Evolutionary conservation across 2,797 vertebrate species (phyloP).

Genomic region (Danio kyathit): DNA sequence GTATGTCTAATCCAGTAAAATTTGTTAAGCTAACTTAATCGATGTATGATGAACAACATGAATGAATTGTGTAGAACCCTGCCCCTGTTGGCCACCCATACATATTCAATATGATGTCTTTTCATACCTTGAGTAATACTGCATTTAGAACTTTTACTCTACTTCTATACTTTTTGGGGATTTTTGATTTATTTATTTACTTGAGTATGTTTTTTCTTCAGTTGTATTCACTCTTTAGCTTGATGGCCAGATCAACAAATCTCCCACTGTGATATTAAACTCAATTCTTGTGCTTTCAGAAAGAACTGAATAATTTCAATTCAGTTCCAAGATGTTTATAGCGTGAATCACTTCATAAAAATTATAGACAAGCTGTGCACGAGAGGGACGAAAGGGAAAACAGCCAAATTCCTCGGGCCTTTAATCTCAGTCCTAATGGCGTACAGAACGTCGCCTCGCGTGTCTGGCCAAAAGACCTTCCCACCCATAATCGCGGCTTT

Average conservation of each 20-base stretch:
- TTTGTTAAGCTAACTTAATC: too few relatives aligned
- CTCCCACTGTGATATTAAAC: slow-evolving; percentile 42
- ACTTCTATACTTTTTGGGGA: too few relatives aligned
- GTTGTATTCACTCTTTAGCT: too few relatives aligned
- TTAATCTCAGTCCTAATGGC: slow-evolving; percentile 1
- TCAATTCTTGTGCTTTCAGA: slow-evolving; percentile 23
- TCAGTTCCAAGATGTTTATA: slow-evolving; percentile 9
- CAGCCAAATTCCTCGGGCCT: slow-evolving; percentile 12
- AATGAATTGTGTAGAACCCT: too few relatives aligned
- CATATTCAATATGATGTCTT: too few relatives aligned
- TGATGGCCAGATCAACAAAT: background rate
- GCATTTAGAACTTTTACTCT: too few relatives aligned
- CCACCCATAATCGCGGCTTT: background rate
- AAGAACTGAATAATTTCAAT: slow-evolving; percentile 5
- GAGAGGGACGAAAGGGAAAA: background rate
- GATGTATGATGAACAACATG: too few relatives aligned
- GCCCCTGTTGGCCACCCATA: too few relatives aligned
- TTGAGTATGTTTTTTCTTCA: too few relatives aligned
- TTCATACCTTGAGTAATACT: too few relatives aligned
- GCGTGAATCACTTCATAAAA: slow-evolving; percentile 16
- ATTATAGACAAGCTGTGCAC: slow-evolving; percentile 17
- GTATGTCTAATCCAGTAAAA: too few relatives aligned
- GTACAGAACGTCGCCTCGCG: background rate
- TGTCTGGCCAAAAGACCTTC: slow-evolving; percentile 16
- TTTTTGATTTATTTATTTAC: too few relatives aligned